phyloP scores from a whole-genome alignment of 2,888 invertebrate genomes.

The Phlogophora meticulosa region DNA sequence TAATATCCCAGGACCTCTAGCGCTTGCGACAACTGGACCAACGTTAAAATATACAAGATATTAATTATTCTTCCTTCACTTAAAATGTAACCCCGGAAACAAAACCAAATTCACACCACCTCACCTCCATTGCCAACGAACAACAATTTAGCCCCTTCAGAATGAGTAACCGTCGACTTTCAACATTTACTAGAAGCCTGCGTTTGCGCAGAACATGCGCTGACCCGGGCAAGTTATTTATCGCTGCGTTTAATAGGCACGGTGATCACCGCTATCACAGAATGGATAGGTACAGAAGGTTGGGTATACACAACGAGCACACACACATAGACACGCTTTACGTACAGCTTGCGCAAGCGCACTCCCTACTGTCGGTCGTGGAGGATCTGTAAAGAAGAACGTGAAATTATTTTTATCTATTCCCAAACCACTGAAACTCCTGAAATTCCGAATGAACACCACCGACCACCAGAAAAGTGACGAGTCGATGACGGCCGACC shows the following conservation, averaged over 20 bases:
- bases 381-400: too few species aligned
- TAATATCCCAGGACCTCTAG: too few species aligned
- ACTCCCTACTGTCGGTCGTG: background rate
- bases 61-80: too few species aligned
- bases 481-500: too few species aligned
- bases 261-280: slow-evolving; percentile 54
- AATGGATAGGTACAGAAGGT: slow-evolving; percentile 24
- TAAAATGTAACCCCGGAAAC: slow-evolving; percentile 9
- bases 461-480: too few species aligned
- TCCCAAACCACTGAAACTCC: too few species aligned
- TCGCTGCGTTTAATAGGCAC: slow-evolving; percentile 63
- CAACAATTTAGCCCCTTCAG: slow-evolving; percentile 61
- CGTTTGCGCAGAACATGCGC: slow-evolving; percentile 60
- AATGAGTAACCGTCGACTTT: slow-evolving; percentile 59
- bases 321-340: background rate
- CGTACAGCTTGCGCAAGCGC: background rate
- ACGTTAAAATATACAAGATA: too few species aligned
- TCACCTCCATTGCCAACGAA: slow-evolving; percentile 45
- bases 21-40: too few species aligned
- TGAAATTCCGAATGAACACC: too few species aligned
- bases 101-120: slow-evolving; percentile 22
- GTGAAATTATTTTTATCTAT: too few species aligned
- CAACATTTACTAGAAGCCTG: slow-evolving; percentile 65
- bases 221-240: slow-evolving; percentile 66
- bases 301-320: background rate